These are phyloP conservation scores for Pristionchus pacificus DNA, from an alignment of 1,140 invertebrate species.

Conservation along the genomic window DNA sequence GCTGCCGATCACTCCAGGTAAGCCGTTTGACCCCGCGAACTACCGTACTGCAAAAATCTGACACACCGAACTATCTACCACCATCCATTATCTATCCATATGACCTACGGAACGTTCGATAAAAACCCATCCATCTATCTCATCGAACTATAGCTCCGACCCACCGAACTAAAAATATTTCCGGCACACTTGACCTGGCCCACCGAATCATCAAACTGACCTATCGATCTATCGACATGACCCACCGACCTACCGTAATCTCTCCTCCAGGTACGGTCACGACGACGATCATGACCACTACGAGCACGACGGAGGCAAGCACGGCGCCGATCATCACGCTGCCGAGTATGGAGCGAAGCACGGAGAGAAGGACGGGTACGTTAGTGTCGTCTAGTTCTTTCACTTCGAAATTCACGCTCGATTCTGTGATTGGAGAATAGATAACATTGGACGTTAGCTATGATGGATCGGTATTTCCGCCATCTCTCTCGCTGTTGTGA, in stretches of 20 bases:
- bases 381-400: neutral
- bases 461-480: too few species aligned
- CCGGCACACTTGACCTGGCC: too few species aligned
- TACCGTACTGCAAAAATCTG: too few species aligned
- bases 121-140: too few species aligned
- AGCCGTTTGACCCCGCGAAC: neutral
- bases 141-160: too few species aligned
- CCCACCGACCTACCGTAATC: neutral
- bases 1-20: neutral
- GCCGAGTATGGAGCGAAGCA: neutral
- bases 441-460: too few species aligned
- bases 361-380: neutral
- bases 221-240: neutral
- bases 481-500: neutral
- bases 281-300: neutral
- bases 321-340: neutral
- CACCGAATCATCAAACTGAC: neutral
- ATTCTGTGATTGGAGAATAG: too few species aligned
- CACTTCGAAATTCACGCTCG: too few species aligned
- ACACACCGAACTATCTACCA: too few species aligned
- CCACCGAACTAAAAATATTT: too few species aligned
- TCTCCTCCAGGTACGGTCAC: neutral
- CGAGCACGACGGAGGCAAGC: conserved; percentile 1
- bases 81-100: too few species aligned
- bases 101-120: too few species aligned